These are phyloP conservation scores for Perodicticus potto DNA, from an alignment of 2,797 vertebrate genomes.

Conservation along the genomic window DNA sequence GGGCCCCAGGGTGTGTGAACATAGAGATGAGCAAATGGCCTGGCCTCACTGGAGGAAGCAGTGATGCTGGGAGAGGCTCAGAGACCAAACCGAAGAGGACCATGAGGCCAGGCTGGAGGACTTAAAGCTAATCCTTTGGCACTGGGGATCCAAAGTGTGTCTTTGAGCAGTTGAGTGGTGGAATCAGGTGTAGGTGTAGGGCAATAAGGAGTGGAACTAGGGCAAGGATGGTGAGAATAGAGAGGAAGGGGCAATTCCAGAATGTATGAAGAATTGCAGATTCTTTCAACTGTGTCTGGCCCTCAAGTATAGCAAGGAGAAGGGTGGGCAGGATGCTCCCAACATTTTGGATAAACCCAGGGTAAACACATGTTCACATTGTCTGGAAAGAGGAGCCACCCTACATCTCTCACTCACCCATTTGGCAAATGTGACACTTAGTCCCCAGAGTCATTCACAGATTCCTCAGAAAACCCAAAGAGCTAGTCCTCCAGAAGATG, in stretches of 20 bases:
- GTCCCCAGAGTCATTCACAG: background rate
- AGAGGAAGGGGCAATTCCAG: background rate
- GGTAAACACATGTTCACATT: background rate
- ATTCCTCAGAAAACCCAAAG: background rate
- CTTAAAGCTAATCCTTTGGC: background rate
- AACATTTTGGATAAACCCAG: background rate
- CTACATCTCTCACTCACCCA: background rate
- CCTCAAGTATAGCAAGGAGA: background rate
- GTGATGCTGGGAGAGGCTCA: background rate
- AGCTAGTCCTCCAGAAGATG: background rate
- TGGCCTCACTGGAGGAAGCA: background rate
- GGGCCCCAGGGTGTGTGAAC: too few species aligned
- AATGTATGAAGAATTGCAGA: background rate
- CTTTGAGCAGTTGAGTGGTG: background rate
- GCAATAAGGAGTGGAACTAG: background rate
- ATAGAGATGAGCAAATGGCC: background rate
- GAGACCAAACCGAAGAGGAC: background rate
- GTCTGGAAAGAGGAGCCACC: background rate
- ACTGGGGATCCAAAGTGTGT: background rate
- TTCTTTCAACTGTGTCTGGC: background rate
- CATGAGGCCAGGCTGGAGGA: background rate
- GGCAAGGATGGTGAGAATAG: background rate
- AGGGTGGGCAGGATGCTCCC: background rate
- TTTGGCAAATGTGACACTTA: background rate
- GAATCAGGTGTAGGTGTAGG: background rate